Conservation (phyloP, 92 coral and sea anemone species). For the Porites cylindrica region DNA sequence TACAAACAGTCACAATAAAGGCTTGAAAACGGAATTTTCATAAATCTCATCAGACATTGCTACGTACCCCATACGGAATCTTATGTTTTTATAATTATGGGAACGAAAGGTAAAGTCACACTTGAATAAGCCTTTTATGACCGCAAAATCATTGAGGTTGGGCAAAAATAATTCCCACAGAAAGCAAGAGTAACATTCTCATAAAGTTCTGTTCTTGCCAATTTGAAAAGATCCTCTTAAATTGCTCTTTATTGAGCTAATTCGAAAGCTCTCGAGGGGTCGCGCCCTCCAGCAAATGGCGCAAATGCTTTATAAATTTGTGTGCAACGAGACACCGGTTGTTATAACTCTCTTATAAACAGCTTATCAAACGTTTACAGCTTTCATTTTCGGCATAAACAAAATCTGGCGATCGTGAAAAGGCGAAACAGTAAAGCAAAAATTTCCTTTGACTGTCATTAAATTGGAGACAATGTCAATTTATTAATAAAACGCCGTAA, state of each 20-base stretch:
- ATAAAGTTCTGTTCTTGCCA: too few species aligned
- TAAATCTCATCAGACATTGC: too few species aligned
- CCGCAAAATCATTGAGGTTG: not conserved
- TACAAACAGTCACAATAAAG: too few species aligned
- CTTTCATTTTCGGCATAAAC: not conserved
- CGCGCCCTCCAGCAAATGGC: not conserved
- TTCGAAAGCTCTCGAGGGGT: not conserved
- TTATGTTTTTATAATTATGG: constrained; percentile 5
- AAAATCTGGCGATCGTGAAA: not conserved
- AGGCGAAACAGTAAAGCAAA: not conserved
- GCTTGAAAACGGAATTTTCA: too few species aligned
- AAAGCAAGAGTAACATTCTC: not conserved
- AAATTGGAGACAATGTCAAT: not conserved
- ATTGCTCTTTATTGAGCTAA: too few species aligned
- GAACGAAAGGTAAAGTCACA: constrained; percentile 10
- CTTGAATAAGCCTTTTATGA: constrained; percentile 5
- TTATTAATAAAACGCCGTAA: not conserved
- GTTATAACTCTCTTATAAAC: not conserved
- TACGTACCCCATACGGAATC: too few species aligned
- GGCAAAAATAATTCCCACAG: not conserved
- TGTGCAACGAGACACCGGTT: constrained; percentile 13
- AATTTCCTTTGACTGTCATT: not conserved
- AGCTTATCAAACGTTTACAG: constrained; percentile 16
- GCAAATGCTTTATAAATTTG: not conserved
- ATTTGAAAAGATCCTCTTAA: too few species aligned